Base-by-base conservation (phyloP, 2,797 vertebrate genomes). In the Anabas testudineus region DNA sequence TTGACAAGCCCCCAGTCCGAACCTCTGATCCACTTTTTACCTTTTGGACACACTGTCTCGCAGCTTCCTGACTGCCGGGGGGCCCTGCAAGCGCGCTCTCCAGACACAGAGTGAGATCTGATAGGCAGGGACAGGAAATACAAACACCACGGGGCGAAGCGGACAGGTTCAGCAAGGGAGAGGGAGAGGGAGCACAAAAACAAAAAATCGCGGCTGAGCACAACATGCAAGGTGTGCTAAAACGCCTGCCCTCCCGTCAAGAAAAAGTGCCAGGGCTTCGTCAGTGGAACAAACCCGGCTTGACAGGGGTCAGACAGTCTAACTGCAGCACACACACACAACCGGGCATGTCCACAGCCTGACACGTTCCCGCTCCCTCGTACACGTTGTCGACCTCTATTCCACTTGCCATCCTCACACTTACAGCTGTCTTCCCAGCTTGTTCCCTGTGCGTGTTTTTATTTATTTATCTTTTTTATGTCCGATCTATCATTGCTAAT, bases 171-270 rank as follows among this genome's bases (percentile, higher is more conserved):
- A 30, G 58, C 39, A 12, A 62, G 48, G 64, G 54, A 10, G 54
- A 56, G 75, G 37, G 54, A 30, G 41, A 36, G 48, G 45, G 61
- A 34, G 71, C 52, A n/a, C 61, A 57, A 52, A 82, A n/a, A n/a
- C n/a, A n/a, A 70, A 67, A 28, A 81, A 82, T 63, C 48, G 13
- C 45, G n/a, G 30, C 64, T 71, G 68, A 81, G 71, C 76, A 51
- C 83, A 79, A 86, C 90, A 87, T 87, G 87, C 75, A 63, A 90
- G 89, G 86, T 89, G 90, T 90, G 87, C 80, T 88, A 74, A 86
- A 88, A 86, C 5, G 64, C 78, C 83, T 80, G 86, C 88, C 82
- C 88, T 79, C 51, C 86, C 86, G 92, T 92, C 91, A 75, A 36
- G 61, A 83, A 52, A 62, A 82, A 80, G 77, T 53, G 80, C 73